A percentile compares a stretch with the other conserved stretches of the same genome.
phyloP scores from a whole-genome alignment of 2,888 invertebrate species.

The Lepidocyrtinus sp. region DNA sequence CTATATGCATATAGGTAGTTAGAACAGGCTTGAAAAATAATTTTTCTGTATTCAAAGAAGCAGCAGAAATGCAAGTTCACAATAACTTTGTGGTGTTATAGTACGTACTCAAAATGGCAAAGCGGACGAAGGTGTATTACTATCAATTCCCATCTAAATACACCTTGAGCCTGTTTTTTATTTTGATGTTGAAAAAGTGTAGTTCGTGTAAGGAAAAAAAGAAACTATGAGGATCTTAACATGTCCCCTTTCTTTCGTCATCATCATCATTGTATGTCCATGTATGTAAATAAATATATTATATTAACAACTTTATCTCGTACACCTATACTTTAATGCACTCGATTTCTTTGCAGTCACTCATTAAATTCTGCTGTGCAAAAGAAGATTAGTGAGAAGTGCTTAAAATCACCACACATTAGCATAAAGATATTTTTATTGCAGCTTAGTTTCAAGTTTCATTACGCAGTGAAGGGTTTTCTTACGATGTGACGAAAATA shows the following conservation, averaged over 20 bases:
- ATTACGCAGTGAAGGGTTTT: not conserved
- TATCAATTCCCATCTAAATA: slow-evolving; percentile 49
- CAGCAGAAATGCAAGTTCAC: not conserved
- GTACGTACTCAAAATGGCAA: not conserved
- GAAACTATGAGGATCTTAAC: slow-evolving; percentile 21
- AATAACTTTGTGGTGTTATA: slow-evolving; percentile 7
- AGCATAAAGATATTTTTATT: slow-evolving; percentile 13
- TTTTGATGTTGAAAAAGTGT: slow-evolving; percentile 10
- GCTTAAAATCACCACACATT: not conserved
- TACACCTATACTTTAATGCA: slow-evolving; percentile 37
- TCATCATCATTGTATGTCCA: slow-evolving; percentile 50
- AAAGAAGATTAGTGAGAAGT: slow-evolving; percentile 2
- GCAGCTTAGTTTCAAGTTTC: slow-evolving; percentile 13
- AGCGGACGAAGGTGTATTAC: slow-evolving; percentile 40
- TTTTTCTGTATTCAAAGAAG: not conserved
- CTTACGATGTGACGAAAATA: slow-evolving; percentile 5
- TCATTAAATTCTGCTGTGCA: not conserved
- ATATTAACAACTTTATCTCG: slow-evolving; percentile 49
- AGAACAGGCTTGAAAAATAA: slow-evolving; percentile 11
- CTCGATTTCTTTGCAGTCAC: not conserved
- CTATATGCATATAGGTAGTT: slow-evolving; percentile 6
- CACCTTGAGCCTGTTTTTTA: slow-evolving; percentile 59
- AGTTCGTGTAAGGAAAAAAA: not conserved
- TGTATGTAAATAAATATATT: slow-evolving; percentile 61
- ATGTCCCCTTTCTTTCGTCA: slow-evolving; percentile 60